Base-by-base conservation (phyloP, 2,797 vertebrate species). In the Poecile montanus region DNA sequence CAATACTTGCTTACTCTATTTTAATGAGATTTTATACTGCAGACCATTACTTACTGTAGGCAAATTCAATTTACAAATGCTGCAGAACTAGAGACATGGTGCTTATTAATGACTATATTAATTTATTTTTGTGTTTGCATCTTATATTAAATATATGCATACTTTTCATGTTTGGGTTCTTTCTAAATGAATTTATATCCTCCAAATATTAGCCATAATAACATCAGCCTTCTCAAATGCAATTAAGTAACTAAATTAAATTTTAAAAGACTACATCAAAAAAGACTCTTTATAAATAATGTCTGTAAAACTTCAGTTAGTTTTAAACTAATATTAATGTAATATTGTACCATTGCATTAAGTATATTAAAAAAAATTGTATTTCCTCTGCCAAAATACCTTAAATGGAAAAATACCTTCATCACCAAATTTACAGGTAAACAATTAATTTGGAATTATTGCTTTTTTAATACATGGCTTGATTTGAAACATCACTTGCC, bases 321-420 rank as follows among this genome's bases (percentile, higher is more conserved):
- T 96, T 97, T 96, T 93, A 94, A 97, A 93, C 42, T 40, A 74
- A 6, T 25, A 71, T 50, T 68, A 86, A 45, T 10, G 19, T 26
- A 74, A 36, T 61, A 70, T 23, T 22, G 8, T 45, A 83, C 32
- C 29, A 54, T 0, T 77, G 15, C 10, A 75, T 25, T 63, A 62
- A 71, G 44, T 19, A 7, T 3, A 51, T 74, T 15, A 34, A 47
- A 81, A 83, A 34, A 47, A 88, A 50, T 7, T 16, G 5, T 3
- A 47, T 82, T 94, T 92, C 78, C 72, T 65, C 85, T 93, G 75
- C 44, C 77, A 96, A 94, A 92, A 91, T 57, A 91, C 18, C 53
- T 22, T 48, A 19, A 95, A 48, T 94, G 53, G 42, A 57, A 70
- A 32, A 62, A 78, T 7, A 57, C 6, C 51, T 78, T 96, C 91